Conservation (phyloP, 1,140 invertebrate species). For the Melitaea cinxia region DNA sequence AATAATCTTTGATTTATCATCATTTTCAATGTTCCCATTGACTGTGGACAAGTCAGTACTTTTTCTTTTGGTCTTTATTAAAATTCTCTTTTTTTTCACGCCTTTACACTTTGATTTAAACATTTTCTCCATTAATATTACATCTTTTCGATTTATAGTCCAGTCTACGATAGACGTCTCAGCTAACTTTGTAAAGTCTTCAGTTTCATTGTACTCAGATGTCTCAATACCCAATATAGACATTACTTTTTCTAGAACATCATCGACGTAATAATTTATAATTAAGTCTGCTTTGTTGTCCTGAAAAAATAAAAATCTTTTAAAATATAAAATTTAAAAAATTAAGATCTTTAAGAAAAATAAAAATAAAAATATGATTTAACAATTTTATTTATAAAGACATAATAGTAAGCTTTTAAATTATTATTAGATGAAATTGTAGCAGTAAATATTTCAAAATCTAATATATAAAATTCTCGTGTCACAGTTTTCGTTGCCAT, state of each 20-base stretch:
- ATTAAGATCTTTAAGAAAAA: too few species aligned
- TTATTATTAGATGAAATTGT: too few species aligned
- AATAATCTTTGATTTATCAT: slow-evolving; percentile 59
- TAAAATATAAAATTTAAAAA: background rate
- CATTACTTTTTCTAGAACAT: slow-evolving; percentile 90
- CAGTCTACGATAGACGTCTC: slow-evolving; percentile 60
- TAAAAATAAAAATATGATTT: too few species aligned
- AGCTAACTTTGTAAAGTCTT: slow-evolving; percentile 86
- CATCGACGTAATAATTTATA: slow-evolving; percentile 95
- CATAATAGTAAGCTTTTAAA: too few species aligned
- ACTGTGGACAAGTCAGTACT: slow-evolving; percentile 30
- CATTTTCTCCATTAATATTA: slow-evolving; percentile 62
- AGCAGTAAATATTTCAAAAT: too few species aligned
- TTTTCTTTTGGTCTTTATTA: slow-evolving; percentile 66
- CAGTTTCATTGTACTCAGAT: slow-evolving; percentile 84
- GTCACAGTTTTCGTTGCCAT: too few species aligned
- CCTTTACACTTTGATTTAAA: slow-evolving; percentile 74
- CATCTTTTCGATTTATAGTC: slow-evolving; percentile 64
- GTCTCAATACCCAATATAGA: slow-evolving; percentile 87
- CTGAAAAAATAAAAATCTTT: slow-evolving; percentile 78
- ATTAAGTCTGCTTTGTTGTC: slow-evolving; percentile 95
- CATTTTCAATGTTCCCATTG: slow-evolving; percentile 14
- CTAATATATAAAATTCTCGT: too few species aligned
- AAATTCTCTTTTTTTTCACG: slow-evolving; percentile 65
- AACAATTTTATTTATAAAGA: too few species aligned